Percentiles rank a stretch among this genome's conserved stretches.
Evolutionary conservation across 2,888 invertebrate species (phyloP).

Genomic region (Noctua pronuba): DNA sequence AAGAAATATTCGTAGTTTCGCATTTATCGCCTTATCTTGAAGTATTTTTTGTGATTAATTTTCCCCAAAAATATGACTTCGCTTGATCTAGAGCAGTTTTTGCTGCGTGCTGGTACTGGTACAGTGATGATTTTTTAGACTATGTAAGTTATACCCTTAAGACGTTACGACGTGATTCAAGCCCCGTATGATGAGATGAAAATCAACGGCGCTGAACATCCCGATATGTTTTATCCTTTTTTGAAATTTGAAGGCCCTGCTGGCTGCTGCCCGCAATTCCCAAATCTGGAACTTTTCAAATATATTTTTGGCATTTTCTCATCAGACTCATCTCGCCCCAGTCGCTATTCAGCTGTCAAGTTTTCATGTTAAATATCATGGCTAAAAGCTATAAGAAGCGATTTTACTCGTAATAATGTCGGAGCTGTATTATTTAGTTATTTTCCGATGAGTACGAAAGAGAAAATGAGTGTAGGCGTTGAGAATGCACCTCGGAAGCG

Average conservation of each 20-base stretch:
- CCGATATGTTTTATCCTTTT: neutral
- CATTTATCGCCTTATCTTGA: conserved; percentile 4
- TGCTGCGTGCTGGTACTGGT: neutral
- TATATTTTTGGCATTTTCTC: neutral
- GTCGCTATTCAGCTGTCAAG: neutral
- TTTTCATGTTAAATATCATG: neutral
- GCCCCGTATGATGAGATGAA: neutral
- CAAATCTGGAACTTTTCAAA: neutral
- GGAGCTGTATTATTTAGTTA: conserved; percentile 31
- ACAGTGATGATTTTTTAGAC: neutral
- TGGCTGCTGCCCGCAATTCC: neutral
- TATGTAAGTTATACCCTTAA: neutral
- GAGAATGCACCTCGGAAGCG: conserved; percentile 86
- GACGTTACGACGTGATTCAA: neutral
- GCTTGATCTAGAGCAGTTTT: neutral
- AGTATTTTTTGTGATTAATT: conserved; percentile 2
- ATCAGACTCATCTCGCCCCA: neutral
- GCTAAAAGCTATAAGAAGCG: neutral
- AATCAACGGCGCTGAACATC: neutral
- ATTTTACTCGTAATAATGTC: conserved; percentile 14
- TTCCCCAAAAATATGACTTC: neutral
- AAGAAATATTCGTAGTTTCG: neutral
- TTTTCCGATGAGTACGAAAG: conserved; percentile 34
- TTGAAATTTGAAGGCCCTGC: neutral
- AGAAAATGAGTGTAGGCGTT: conserved; percentile 64